Evolutionary conservation across 2,797 vertebrate species (phyloP).

Genomic region (Myripristis jacobus): DNA sequence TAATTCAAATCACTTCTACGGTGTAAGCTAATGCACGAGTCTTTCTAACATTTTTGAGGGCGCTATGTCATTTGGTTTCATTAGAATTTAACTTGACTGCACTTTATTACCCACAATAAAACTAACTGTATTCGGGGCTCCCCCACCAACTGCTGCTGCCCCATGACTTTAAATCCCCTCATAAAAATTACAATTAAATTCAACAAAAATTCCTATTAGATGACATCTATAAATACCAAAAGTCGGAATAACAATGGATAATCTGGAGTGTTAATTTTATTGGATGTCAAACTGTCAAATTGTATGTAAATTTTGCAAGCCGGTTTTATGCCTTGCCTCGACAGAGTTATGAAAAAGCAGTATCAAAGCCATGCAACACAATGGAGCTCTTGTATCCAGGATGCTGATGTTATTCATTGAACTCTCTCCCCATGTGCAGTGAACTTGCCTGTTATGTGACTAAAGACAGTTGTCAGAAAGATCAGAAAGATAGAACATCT

Average conservation of each 20-base stretch:
- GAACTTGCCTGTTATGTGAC: constrained; percentile 1
- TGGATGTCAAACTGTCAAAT: constrained; percentile 17
- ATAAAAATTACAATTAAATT: constrained; percentile 60
- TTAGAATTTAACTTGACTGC: constrained; percentile 48
- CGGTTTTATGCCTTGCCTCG: background rate
- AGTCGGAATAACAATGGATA: constrained; percentile 12
- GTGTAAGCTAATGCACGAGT: constrained; percentile 25
- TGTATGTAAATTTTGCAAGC: constrained; percentile 1
- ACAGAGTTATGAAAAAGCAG: background rate
- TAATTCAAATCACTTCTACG: constrained; percentile 40
- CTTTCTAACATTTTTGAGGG: constrained; percentile 45
- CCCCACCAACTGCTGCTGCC: constrained; percentile 30
- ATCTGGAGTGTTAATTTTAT: constrained; percentile 48
- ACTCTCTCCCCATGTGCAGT: background rate
- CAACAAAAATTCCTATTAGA: constrained; percentile 43
- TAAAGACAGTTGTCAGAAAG: constrained; percentile 34
- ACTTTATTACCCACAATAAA: constrained; percentile 69
- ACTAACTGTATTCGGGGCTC: constrained; percentile 39
- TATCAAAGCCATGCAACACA: background rate
- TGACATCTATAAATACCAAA: constrained; percentile 32
- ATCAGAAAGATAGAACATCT: constrained; percentile 33
- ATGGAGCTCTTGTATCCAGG: background rate
- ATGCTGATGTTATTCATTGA: constrained; percentile 26
- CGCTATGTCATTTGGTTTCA: constrained; percentile 57
- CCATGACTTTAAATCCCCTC: constrained; percentile 41